phyloP scores from a whole-genome alignment of 2,888 invertebrate genomes.

The Lutraria lutraria region DNA sequence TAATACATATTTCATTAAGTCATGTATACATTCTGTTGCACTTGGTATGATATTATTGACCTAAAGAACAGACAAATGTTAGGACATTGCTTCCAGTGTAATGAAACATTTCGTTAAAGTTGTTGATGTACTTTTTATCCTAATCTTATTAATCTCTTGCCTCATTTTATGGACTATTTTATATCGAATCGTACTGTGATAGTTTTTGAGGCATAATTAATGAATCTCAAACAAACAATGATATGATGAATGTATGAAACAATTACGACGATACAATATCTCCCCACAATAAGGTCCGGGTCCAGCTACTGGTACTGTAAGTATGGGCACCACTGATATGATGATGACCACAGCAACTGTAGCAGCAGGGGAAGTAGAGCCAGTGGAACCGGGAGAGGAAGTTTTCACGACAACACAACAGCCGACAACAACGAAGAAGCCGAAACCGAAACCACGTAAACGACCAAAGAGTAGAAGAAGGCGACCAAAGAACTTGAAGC shows the following conservation, averaged over 20 bases:
- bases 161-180: too few relatives aligned
- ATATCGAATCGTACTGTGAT: too few relatives aligned
- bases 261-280: slow-evolving; percentile 1
- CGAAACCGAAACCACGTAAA: slow-evolving; percentile 27
- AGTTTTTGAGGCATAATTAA: too few relatives aligned
- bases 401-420: slow-evolving; percentile 13
- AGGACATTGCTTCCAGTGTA: too few relatives aligned
- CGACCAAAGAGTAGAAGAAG: slow-evolving; percentile 39
- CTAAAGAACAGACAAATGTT: too few relatives aligned
- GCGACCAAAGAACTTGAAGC: slow-evolving; percentile 64
- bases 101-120: too few relatives aligned
- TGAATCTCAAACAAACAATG: too few relatives aligned
- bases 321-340: slow-evolving; percentile 13
- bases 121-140: too few relatives aligned
- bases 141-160: too few relatives aligned
- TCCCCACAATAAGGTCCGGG: slow-evolving; percentile 35
- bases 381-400: slow-evolving; percentile 24
- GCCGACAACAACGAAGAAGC: slow-evolving; percentile 41
- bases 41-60: too few relatives aligned
- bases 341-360: slow-evolving; percentile 39
- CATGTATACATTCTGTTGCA: too few relatives aligned
- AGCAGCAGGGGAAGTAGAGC: slow-evolving; percentile 22
- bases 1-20: too few relatives aligned
- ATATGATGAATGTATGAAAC: background rate
- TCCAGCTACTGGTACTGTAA: slow-evolving; percentile 16